Evolutionary conservation across 2,113 vertebrate species (phyloP).

Genomic region (Aspiorhynchus laticeps): DNA sequence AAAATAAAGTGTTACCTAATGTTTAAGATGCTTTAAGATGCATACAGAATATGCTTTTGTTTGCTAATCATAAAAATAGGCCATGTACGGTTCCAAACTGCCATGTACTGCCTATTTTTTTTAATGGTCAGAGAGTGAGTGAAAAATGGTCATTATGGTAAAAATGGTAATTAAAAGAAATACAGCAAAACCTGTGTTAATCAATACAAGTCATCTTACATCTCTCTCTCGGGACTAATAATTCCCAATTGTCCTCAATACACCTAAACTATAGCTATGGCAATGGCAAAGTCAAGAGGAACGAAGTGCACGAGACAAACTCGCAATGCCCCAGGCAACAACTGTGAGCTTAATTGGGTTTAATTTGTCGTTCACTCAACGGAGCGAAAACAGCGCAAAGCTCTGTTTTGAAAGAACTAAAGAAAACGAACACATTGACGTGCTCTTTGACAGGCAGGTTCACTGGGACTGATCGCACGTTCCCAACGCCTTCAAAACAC

Average conservation of each 20-base stretch:
- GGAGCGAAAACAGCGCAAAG: slow-evolving; percentile 52
- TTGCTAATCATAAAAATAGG: not conserved
- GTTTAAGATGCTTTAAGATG: no score
- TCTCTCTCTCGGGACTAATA: not conserved
- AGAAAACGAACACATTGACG: slow-evolving; percentile 39
- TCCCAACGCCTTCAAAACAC: slow-evolving; percentile 64
- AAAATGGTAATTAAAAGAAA: slow-evolving; percentile 7
- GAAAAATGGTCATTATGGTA: not conserved
- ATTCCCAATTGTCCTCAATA: not conserved
- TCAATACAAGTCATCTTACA: not conserved
- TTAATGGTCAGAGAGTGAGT: not conserved
- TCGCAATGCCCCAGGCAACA: slow-evolving; percentile 66
- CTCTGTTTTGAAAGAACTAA: slow-evolving; percentile 12
- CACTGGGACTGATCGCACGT: slow-evolving; percentile 59
- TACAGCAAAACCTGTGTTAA: not conserved
- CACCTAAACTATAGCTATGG: not conserved
- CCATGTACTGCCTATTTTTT: not conserved
- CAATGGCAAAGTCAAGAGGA: slow-evolving; percentile 35
- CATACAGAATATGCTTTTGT: no score
- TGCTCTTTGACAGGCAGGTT: slow-evolving; percentile 66
- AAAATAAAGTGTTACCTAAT: no score
- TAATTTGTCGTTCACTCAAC: slow-evolving; percentile 64
- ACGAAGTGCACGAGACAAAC: slow-evolving; percentile 66
- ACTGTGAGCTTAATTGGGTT: slow-evolving; percentile 60
- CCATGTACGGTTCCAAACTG: not conserved